These are phyloP conservation scores for Callopanchax toddi DNA, from an alignment of 2,113 vertebrate genomes.

Conservation along the genomic window DNA sequence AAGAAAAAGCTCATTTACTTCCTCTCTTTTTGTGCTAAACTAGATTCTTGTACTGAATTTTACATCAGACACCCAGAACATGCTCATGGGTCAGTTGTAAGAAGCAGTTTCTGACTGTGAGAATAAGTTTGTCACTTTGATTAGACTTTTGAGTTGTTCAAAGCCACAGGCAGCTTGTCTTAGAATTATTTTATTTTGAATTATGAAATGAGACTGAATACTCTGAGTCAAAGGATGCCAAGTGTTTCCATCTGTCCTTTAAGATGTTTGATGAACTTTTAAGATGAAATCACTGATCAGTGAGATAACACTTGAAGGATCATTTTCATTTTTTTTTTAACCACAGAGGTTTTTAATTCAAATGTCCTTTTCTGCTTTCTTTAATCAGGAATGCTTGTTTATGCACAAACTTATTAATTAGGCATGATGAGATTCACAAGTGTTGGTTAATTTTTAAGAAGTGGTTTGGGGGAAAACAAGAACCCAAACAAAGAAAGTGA, in stretches of 20 bases:
- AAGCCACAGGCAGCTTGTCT: conserved; percentile 37
- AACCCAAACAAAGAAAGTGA: no score
- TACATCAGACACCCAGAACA: conserved; percentile 4
- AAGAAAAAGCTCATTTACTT: conserved; percentile 38
- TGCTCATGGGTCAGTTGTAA: conserved; percentile 31
- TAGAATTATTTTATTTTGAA: conserved; percentile 51
- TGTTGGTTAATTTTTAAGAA: no score
- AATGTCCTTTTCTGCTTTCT: no score
- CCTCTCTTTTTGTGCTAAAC: conserved; percentile 39
- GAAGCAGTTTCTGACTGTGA: conserved; percentile 20
- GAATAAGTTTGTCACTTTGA: conserved; percentile 13
- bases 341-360: no score
- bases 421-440: no score
- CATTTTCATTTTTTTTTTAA: no score
- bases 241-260: not conserved
- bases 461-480: no score
- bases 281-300: not conserved
- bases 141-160: conserved; percentile 19
- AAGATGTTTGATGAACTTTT: conserved; percentile 35
- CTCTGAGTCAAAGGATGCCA: conserved; percentile 9
- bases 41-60: conserved; percentile 43
- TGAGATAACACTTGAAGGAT: not conserved
- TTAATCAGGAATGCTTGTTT: no score
- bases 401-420: no score
- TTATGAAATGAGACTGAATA: conserved; percentile 44